Evolutionary conservation across 2,888 invertebrate genomes (phyloP).

Genomic region (Callosobruchus maculatus): DNA sequence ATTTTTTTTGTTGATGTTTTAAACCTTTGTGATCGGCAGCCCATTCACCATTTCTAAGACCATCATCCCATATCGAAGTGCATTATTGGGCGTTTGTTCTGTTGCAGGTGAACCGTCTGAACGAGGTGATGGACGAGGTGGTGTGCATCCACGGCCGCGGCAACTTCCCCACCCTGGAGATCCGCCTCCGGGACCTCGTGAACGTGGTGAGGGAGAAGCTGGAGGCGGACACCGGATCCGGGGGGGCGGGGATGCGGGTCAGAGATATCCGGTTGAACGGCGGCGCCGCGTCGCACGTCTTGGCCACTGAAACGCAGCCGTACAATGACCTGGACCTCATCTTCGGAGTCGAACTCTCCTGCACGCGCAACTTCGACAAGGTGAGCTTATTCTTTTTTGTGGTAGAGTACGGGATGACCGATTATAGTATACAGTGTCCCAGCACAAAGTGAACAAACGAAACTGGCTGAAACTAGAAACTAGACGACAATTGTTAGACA

Average conservation of each 20-base stretch:
- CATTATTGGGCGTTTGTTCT: neutral
- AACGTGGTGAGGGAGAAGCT: conserved; percentile 86
- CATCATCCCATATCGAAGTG: too few species aligned
- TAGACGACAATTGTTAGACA: too few species aligned
- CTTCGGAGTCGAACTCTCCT: conserved; percentile 88
- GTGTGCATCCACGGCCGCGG: conserved; percentile 49
- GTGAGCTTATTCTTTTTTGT: neutral
- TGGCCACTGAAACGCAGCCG: conserved; percentile 83
- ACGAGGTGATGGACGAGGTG: conserved; percentile 94
- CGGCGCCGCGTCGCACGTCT: conserved; percentile 93
- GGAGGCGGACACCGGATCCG: conserved; percentile 70
- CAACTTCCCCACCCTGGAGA: conserved; percentile 90
- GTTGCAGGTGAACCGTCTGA: conserved; percentile 71
- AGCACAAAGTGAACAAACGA: too few species aligned
- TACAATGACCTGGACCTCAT: conserved; percentile 99
- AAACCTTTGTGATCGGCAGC: too few species aligned
- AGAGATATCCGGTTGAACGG: conserved; percentile 95
- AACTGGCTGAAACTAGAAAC: too few species aligned
- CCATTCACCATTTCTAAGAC: too few species aligned
- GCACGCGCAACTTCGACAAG: conserved; percentile 81
- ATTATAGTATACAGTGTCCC: too few species aligned
- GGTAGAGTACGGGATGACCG: too few species aligned
- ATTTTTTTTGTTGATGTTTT: too few species aligned
- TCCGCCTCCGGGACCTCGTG: conserved; percentile 90
- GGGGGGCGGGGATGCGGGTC: conserved; percentile 78